These are phyloP conservation scores for Drosophila imparisetae DNA, from an alignment of 2,888 invertebrate genomes.

Conservation along the genomic window DNA sequence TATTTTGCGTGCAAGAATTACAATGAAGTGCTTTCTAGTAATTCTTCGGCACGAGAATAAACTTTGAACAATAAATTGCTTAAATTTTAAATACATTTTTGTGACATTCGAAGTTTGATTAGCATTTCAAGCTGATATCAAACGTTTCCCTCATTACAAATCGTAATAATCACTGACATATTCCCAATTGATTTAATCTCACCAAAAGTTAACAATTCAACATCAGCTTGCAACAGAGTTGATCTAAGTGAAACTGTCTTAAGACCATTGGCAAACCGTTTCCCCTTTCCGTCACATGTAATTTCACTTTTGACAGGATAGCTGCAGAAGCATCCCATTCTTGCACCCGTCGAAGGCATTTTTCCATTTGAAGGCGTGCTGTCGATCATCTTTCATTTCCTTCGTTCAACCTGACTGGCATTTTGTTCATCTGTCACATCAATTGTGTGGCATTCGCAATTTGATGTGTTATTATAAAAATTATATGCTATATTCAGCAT, in stretches of 20 bases:
- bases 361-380: neutral
- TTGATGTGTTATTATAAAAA: constrained; percentile 74
- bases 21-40: neutral
- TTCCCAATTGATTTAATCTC: neutral
- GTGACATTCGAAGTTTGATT: neutral
- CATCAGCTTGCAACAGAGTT: neutral
- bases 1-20: neutral
- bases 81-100: neutral
- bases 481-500: constrained; percentile 70
- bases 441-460: constrained; percentile 66
- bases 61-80: neutral
- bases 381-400: constrained; percentile 23
- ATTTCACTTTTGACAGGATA: neutral
- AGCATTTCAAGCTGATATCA: neutral
- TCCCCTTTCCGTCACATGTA: neutral
- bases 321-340: neutral
- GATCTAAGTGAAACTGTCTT: neutral
- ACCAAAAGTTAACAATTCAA: neutral
- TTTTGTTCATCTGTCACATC: constrained; percentile 37
- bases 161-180: neutral
- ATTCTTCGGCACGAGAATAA: neutral
- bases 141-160: neutral
- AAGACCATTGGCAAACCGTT: neutral
- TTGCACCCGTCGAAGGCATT: neutral
- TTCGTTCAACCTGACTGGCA: constrained; percentile 1